Evolutionary conservation across 2,888 invertebrate species (phyloP).

Genomic region (Pyrocoelia pectoralis): DNA sequence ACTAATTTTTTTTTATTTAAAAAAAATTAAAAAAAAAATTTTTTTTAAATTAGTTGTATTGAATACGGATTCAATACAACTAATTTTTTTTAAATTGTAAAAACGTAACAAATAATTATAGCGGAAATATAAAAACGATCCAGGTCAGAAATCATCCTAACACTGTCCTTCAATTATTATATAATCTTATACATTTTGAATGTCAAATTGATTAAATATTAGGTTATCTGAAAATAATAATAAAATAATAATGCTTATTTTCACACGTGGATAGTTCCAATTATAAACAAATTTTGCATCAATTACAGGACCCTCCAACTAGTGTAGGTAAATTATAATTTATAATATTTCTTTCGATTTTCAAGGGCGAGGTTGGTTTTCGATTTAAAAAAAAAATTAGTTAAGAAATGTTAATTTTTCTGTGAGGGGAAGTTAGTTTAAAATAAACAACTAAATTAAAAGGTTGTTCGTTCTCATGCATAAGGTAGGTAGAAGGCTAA

Average conservation of each 20-base stretch:
- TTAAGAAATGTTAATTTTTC: conserved; percentile 3
- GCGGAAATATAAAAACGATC: neutral
- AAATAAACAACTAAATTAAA: conserved; percentile 39
- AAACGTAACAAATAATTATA: neutral
- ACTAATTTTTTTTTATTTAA: no score
- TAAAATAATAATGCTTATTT: conserved; percentile 9
- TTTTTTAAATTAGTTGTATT: no score
- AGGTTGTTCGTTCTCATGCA: conserved; percentile 19
- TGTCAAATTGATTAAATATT: neutral
- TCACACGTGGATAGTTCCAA: neutral
- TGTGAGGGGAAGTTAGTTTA: conserved; percentile 11
- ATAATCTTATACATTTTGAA: neutral
- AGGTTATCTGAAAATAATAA: conserved; percentile 3
- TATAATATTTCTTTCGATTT: neutral
- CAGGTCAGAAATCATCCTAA: conserved; percentile 1
- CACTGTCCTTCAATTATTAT: neutral
- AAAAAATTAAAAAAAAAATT: no score
- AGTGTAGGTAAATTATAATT: neutral
- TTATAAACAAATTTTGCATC: conserved; percentile 8
- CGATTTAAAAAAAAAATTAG: conserved; percentile 9
- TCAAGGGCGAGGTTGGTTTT: neutral
- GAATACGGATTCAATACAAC: no score
- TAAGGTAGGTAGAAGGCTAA: conserved; percentile 31
- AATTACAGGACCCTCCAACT: conserved; percentile 5
- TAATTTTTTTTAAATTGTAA: neutral